A percentile compares a stretch with the other conserved stretches of the same genome.
Evolutionary conservation across 37 sponge, comb jelly and placozoan species (phyloP).

Genomic region (Hexactinellida sp.): DNA sequence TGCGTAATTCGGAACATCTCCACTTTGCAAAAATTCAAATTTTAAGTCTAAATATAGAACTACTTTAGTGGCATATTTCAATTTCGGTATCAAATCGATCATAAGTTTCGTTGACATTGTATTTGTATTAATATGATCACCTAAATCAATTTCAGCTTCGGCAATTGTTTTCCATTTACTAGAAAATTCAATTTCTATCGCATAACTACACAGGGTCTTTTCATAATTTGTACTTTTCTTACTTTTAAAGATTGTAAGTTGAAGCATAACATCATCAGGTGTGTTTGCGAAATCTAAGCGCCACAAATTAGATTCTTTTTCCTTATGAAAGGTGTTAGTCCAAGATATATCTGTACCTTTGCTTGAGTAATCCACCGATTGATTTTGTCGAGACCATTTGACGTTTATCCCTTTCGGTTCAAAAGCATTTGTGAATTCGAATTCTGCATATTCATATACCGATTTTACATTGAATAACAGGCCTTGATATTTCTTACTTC

Average conservation of each 20-base stretch:
- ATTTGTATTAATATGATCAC: background rate
- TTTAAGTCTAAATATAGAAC: background rate
- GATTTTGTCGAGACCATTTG: background rate
- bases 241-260: background rate
- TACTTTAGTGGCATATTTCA: background rate
- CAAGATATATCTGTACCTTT: background rate
- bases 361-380: background rate
- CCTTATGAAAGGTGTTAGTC: background rate
- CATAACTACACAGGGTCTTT: background rate
- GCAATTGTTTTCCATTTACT: background rate
- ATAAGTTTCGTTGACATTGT: background rate
- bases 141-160: background rate
- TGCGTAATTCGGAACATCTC: background rate
- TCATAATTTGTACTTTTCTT: background rate
- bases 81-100: background rate
- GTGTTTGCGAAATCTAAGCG: background rate
- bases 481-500: background rate
- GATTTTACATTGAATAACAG: background rate
- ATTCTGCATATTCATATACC: background rate
- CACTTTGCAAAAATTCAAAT: background rate
- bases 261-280: background rate
- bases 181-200: background rate
- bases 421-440: background rate
- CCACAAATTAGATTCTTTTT: background rate
- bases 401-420: background rate